Conservation (phyloP, 2,113 vertebrate genomes). For the Cichladusa arquata region DNA sequence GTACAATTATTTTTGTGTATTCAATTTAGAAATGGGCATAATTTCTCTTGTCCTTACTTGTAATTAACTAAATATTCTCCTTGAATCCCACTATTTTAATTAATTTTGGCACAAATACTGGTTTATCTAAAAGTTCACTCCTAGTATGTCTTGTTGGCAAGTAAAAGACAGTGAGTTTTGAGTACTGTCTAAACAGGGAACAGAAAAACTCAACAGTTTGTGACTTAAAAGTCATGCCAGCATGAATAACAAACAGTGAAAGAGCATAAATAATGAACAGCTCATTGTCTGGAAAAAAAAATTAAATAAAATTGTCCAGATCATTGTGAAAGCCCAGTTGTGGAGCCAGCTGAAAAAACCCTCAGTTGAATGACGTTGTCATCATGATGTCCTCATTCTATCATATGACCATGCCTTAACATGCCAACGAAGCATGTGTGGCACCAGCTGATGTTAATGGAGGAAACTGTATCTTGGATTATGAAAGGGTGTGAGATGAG, state of each 20-base stretch:
- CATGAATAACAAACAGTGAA: not conserved
- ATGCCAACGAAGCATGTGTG: not conserved
- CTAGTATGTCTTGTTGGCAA: not conserved
- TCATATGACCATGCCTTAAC: not conserved
- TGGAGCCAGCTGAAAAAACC: not conserved
- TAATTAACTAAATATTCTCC: not conserved
- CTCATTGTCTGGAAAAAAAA: not conserved
- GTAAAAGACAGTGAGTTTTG: not conserved
- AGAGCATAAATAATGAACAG: not conserved
- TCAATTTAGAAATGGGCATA: not conserved
- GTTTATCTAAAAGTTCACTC: not conserved
- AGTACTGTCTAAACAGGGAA: not conserved
- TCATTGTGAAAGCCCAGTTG: not conserved
- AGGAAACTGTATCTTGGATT: accelerated
- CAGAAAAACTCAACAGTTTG: not conserved
- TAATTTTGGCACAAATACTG: not conserved
- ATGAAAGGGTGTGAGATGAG: not conserved
- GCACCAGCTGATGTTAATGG: not conserved
- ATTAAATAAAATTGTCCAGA: not conserved
- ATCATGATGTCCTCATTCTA: not conserved
- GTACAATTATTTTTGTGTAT: not conserved
- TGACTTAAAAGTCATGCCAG: not conserved
- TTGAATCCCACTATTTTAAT: not conserved
- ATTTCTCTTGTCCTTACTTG: not conserved
- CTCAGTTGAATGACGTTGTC: not conserved